Conservation (phyloP, 2,888 invertebrate genomes). For the Machimus atricapillus region DNA sequence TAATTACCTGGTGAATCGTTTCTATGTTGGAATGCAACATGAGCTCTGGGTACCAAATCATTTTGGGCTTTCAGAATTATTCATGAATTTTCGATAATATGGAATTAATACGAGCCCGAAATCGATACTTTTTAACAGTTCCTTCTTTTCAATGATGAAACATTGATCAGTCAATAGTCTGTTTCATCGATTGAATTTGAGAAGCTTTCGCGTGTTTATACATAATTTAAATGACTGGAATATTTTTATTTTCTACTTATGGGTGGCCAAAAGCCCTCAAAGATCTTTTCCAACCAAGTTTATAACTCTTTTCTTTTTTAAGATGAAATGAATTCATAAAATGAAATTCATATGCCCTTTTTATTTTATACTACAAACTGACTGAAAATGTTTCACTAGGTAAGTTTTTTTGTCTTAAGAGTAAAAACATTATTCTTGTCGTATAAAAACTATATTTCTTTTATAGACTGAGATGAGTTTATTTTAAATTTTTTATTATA, state of each 20-base stretch:
- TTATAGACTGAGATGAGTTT: no score
- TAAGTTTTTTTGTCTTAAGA: no score
- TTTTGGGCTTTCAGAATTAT: background rate
- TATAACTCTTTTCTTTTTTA: background rate
- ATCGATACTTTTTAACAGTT: background rate
- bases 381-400: no score
- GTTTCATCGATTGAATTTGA: background rate
- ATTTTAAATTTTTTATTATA: no score
- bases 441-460: no score
- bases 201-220: background rate
- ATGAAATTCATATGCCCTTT: no score
- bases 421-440: no score
- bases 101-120: background rate
- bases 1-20: background rate
- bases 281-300: background rate
- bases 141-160: background rate
- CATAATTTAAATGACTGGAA: background rate
- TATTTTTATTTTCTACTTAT: background rate
- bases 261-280: background rate
- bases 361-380: no score
- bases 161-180: background rate
- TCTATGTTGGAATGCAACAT: background rate
- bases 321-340: background rate
- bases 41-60: background rate
- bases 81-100: background rate